phyloP scores from a whole-genome alignment of 2,113 vertebrate genomes.

The Cavia aperea region DNA sequence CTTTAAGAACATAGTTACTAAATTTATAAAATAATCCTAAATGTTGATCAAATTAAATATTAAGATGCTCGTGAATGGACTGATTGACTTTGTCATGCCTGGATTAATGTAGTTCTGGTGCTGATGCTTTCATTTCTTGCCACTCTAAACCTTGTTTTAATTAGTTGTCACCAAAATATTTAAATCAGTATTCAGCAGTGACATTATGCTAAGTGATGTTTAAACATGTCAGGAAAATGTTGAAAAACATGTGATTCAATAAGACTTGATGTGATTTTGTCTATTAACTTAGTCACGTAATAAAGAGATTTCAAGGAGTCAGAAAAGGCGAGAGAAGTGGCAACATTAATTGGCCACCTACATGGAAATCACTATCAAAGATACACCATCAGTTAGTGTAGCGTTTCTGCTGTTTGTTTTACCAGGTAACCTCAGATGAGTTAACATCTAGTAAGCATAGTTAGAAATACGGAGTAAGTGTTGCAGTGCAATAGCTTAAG shows the following conservation, averaged over 20 bases:
- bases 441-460: not conserved
- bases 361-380: not conserved
- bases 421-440: not conserved
- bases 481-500: not conserved
- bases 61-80: not conserved
- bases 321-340: not conserved
- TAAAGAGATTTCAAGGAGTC: not conserved
- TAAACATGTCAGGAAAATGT: not conserved
- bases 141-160: not conserved
- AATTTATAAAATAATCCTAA: not conserved
- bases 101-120: not conserved
- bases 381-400: not conserved
- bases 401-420: not conserved
- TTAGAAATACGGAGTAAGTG: not conserved
- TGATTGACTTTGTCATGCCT: not conserved
- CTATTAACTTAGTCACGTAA: not conserved
- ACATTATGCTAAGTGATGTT: not conserved
- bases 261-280: not conserved
- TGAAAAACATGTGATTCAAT: not conserved
- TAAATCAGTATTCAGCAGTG: not conserved
- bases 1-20: not conserved
- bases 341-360: not conserved
- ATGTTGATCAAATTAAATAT: not conserved
- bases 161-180: not conserved
- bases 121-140: not conserved